Base-by-base conservation (phyloP, 1,140 invertebrate species). In the Drosophila micromelanica region DNA sequence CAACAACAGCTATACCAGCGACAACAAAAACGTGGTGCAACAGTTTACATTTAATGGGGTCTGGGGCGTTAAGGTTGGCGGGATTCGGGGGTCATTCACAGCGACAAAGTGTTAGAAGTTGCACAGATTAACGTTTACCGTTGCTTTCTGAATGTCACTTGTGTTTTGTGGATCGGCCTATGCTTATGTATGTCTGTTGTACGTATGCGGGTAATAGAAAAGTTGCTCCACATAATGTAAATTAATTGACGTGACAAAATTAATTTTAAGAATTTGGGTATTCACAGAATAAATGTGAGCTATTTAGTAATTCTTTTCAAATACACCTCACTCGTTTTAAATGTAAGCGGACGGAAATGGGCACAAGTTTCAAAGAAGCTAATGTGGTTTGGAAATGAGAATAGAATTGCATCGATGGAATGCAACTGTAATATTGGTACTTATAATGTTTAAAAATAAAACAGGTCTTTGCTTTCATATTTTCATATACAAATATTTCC, bases 41-140 rank as follows among this genome's bases (percentile, higher is more conserved):
- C 82, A 87, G 79, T 77, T 82, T 80, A 74, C 84, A 84, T 89
- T 89, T 84, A 89, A 87, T 77, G 71, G 70, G 77, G 75, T 64
- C 54, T 69, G 70, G 69, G 64, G 60, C 64, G 52, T 59, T 76
- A 63, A 73, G 73, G 51, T 69, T 61, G 62, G 60, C 65, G 52
- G 30, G 62, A 4, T 30, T 56, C 57, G 55, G 64, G 79, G 46
- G 67, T 57, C 76, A 78, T 43, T 63, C 79, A 52, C 64, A 13
- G 3, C 13, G 13, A 9, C 4, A 57, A 20, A 60, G 78, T 74
- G 60, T 54, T 75, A 78, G 65, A 78, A 76, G 70, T 73, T 76
- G 55, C 73, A 73, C 37, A 52, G 54, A 43, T 13, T 65, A 70
- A 57, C 69, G 32, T 75, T 75, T 70, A 76, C 78, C 82, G 82